Evolutionary conservation across 30 jellyfish, hydroid and myxozoan genomes (phyloP), one percentile per base, ranked within the genome.

Genomic region (Cassiopea andromeda): DNA sequence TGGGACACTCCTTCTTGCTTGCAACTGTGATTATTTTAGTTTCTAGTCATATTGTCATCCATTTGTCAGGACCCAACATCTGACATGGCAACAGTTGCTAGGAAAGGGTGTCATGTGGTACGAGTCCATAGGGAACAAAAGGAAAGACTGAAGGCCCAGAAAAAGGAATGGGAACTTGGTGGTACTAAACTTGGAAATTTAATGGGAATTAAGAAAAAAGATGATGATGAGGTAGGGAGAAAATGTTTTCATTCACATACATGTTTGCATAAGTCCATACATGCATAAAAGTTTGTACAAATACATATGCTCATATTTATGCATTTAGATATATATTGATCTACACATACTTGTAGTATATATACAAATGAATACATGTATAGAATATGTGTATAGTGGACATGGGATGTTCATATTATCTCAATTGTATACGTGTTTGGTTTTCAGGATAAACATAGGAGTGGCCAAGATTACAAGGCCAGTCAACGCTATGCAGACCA

Each of bases 31-130:
- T 27, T 27, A 27, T 27, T 0, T 27, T 27, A 27, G 38, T 27
- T 27, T 27, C 38, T 27, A 27, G 38, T 27, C 38, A 27, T 27
- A 27, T 27, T 27, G 38, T 27, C 12, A 54, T 3, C 7, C 12
- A 0, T 54, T 54, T 54, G 10, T 4, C 68, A 97, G 99, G 99
- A 97, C 75, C 99, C 99, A 4, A 93, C 99, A 1, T 67, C 97
- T 46, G 98, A 97, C 87, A 88, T 97, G 97, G 98, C 99, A 44
- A 87, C 93, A 6, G 92, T 97, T 57, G 93, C 98, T 38, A 90
- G 97, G 58, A 97, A 97, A 81, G 99, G 99, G 15, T 92, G 99
- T 77, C 98, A 97, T 70, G 97, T 94, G 57, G 99, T 97, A 54
- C 83, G 99, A 48, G 85, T 90, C 46, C 99, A 93, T 75, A 76